These are phyloP conservation scores for Chionomys nivalis DNA, from an alignment of 2,113 vertebrate genomes.

Conservation along the genomic window DNA sequence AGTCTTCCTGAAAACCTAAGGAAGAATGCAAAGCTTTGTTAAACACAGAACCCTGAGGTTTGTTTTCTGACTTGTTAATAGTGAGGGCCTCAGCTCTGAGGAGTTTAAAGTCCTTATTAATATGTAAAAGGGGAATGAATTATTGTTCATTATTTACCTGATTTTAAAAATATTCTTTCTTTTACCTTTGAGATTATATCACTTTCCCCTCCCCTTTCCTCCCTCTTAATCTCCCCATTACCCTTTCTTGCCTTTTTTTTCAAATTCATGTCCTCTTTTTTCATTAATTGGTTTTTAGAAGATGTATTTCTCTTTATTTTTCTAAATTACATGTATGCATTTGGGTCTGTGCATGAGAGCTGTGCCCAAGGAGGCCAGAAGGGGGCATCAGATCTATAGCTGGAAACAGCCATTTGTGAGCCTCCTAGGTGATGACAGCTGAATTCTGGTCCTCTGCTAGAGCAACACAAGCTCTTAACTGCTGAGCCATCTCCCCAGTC, in stretches of 20 bases:
- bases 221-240: neutral
- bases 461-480: too few relatives aligned
- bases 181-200: neutral
- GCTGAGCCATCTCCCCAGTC: neutral
- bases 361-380: neutral
- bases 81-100: neutral
- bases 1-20: neutral
- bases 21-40: slow-evolving; percentile 1
- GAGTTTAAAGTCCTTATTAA: neutral
- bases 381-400: neutral
- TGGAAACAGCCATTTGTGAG: neutral
- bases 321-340: neutral
- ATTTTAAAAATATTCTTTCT: neutral
- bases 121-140: neutral
- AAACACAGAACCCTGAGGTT: neutral
- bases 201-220: neutral
- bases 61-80: neutral
- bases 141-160: neutral
- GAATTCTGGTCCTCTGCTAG: neutral
- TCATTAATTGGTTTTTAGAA: neutral
- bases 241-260: neutral
- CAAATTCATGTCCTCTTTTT: neutral
- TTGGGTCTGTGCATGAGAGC: neutral
- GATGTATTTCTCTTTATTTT: neutral
- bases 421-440: neutral